phyloP scores from a whole-genome alignment of 1,140 invertebrate species.

The Drosophila subobscura region DNA sequence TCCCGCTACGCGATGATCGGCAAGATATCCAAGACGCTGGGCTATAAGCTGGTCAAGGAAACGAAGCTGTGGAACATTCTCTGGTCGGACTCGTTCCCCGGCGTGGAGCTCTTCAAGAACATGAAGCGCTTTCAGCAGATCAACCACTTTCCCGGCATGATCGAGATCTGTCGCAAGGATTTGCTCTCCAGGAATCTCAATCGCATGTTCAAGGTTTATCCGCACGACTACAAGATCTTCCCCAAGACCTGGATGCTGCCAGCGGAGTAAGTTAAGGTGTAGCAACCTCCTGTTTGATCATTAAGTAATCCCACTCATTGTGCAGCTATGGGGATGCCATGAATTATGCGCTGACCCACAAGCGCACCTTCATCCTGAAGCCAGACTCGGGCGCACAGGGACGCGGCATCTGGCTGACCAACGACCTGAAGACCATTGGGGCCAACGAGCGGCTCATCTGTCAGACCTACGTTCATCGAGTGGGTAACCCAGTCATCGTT shows the following conservation, averaged over 20 bases:
- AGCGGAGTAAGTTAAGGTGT: conserved; percentile 88
- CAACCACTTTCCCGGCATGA: conserved; percentile 96
- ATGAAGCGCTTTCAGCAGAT: conserved; percentile 96
- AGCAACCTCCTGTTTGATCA: neutral
- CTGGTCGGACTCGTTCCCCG: conserved; percentile 94
- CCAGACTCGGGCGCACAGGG: conserved; percentile 94
- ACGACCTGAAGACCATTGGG: conserved; percentile 90
- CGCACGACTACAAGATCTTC: conserved; percentile 95
- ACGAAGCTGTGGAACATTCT: conserved; percentile 94
- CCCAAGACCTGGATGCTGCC: conserved; percentile 97
- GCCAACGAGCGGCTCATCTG: conserved; percentile 92
- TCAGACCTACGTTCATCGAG: conserved; percentile 89
- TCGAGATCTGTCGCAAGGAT: conserved; percentile 95
- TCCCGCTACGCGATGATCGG: conserved; percentile 90
- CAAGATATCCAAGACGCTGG: conserved; percentile 88
- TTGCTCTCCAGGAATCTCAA: conserved; percentile 93
- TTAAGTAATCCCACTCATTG: neutral
- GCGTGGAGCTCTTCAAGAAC: conserved; percentile 92
- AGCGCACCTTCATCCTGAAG: conserved; percentile 94
- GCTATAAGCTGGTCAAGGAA: conserved; percentile 91
- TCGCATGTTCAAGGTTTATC: conserved; percentile 93
- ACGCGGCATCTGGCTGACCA: conserved; percentile 92
- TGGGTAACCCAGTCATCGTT: conserved; percentile 1
- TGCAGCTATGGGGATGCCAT: conserved; percentile 76
- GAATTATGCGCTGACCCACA: conserved; percentile 84